A percentile compares a stretch with the other conserved stretches of the same genome.
Conservation (phyloP, 2,888 invertebrate genomes). For the Synergus japonicus region DNA sequence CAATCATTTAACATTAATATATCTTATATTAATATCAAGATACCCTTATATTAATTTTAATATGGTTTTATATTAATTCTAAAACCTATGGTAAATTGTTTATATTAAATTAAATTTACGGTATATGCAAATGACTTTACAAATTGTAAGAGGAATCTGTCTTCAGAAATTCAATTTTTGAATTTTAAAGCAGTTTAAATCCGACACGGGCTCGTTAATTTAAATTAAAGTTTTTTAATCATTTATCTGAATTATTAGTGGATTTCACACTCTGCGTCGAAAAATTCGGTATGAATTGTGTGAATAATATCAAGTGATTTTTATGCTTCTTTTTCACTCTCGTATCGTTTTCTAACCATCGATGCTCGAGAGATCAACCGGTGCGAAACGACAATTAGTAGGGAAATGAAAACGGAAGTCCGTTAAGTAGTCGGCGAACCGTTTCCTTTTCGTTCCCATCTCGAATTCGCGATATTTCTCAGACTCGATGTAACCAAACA, state of each 20-base stretch:
- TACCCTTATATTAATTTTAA: too few relatives aligned
- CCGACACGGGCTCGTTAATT: background rate
- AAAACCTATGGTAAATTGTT: too few relatives aligned
- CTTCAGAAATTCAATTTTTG: too few relatives aligned
- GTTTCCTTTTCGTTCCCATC: constrained; percentile 38
- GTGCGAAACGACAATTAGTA: constrained; percentile 36
- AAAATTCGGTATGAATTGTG: background rate
- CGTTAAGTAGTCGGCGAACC: constrained; percentile 40
- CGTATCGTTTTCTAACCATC: constrained; percentile 19
- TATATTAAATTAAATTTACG: too few relatives aligned
- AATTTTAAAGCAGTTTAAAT: constrained; percentile 2
- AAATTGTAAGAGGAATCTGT: too few relatives aligned
- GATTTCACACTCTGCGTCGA: background rate
- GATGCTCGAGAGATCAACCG: constrained; percentile 23
- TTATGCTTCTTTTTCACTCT: constrained; percentile 1
- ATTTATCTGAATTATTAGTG: background rate
- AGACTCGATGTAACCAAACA: constrained; percentile 8
- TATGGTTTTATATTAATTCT: too few relatives aligned
- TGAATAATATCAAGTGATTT: background rate
- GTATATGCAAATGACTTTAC: too few relatives aligned
- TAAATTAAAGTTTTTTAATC: background rate
- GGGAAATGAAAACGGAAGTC: constrained; percentile 39
- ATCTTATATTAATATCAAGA: too few relatives aligned
- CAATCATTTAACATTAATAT: too few relatives aligned
- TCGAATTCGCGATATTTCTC: constrained; percentile 14